These are phyloP conservation scores for Leptopilina myrica DNA, from an alignment of 2,888 invertebrate species.

Conservation along the genomic window DNA sequence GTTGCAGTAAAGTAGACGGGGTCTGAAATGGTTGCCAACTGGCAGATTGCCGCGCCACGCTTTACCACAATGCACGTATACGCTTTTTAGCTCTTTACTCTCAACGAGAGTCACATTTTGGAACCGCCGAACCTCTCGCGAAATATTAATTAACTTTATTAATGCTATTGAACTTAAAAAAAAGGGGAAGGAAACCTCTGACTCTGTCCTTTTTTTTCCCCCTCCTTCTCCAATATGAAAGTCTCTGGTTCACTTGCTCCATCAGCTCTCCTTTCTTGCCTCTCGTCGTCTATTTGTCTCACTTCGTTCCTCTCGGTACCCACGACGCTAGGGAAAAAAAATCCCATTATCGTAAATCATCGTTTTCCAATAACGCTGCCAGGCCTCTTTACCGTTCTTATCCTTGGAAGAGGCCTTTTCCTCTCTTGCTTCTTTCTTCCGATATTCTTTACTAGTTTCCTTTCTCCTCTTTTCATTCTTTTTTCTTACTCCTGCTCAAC, in stretches of 20 bases:
- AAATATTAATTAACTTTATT: slow-evolving; percentile 82
- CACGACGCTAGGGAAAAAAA: slow-evolving; percentile 63
- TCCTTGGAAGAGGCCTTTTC: slow-evolving; percentile 52
- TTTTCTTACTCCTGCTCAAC: slow-evolving; percentile 51
- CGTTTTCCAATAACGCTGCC: slow-evolving; percentile 79
- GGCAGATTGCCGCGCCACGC: slow-evolving; percentile 70
- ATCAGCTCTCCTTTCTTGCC: slow-evolving; percentile 44
- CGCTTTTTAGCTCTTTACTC: slow-evolving; percentile 41
- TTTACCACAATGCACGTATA: slow-evolving; percentile 45
- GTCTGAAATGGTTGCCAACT: slow-evolving; percentile 70
- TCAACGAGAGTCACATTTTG: slow-evolving; percentile 52
- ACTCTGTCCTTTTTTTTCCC: slow-evolving; percentile 31
- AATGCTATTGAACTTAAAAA: slow-evolving; percentile 77
- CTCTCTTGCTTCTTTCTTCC: slow-evolving; percentile 42
- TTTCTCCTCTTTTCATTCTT: slow-evolving; percentile 51
- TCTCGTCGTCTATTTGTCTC: slow-evolving; percentile 45
- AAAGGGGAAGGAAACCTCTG: slow-evolving; percentile 55
- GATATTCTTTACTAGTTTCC: slow-evolving; percentile 36
- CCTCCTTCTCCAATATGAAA: slow-evolving; percentile 42
- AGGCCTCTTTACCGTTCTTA: slow-evolving; percentile 70
- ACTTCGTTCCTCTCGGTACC: slow-evolving; percentile 56
- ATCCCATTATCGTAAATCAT: slow-evolving; percentile 81
- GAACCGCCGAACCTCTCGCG: slow-evolving; percentile 77
- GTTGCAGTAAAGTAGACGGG: slow-evolving; percentile 11
- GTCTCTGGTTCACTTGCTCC: slow-evolving; percentile 53